Conservation (phyloP, 2,888 invertebrate species). For the Eristalis tenax region DNA sequence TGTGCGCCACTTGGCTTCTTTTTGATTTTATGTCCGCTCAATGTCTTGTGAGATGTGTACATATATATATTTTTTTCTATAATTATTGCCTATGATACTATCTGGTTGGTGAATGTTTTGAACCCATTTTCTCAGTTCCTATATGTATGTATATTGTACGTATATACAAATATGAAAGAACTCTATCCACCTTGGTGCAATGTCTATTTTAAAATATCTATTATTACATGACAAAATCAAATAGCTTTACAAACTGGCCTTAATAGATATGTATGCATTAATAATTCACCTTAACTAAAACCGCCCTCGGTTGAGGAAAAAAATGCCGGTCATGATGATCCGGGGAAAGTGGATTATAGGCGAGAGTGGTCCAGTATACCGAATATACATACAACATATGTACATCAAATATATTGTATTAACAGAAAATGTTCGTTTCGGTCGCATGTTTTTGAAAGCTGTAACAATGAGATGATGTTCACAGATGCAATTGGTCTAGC, state of each 20-base stretch:
- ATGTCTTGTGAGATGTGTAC: not conserved
- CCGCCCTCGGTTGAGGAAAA: not conserved
- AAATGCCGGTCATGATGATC: not conserved
- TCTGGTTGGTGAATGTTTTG: not conserved
- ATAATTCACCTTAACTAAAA: constrained; percentile 38
- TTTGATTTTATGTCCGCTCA: not conserved
- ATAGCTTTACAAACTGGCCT: constrained; percentile 37
- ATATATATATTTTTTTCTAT: not conserved
- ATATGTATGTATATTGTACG: too few relatives aligned
- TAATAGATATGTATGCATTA: not conserved
- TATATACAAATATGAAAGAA: not conserved
- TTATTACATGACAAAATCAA: constrained; percentile 68
- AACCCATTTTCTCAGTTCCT: constrained; percentile 6
- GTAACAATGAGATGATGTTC: not conserved
- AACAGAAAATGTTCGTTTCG: not conserved
- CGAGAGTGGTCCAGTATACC: not conserved
- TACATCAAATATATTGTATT: too few relatives aligned
- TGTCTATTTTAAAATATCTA: constrained; percentile 61
- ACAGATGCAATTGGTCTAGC: not conserved
- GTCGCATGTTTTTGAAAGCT: not conserved
- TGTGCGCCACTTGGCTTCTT: not conserved
- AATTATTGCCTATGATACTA: constrained; percentile 19
- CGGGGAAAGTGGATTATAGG: not conserved
- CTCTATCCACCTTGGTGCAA: constrained; percentile 17
- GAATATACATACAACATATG: not conserved